A percentile compares a stretch with the other conserved stretches of the same genome.
These are phyloP conservation scores for Psephotus haematonotus DNA, from an alignment of 2,113 vertebrate genomes.

Conservation along the genomic window DNA sequence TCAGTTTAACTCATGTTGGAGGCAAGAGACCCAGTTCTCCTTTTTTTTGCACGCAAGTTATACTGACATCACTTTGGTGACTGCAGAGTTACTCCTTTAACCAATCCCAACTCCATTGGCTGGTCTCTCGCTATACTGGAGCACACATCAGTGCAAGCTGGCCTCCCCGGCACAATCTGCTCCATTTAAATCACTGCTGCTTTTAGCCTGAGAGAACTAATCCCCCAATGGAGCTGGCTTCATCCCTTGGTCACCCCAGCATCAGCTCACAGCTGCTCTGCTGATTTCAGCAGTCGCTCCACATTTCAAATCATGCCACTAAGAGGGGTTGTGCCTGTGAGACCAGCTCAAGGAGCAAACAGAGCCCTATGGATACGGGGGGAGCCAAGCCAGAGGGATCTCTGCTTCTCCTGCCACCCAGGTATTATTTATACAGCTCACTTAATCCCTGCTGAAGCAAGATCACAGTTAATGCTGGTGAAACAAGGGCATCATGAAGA, in stretches of 20 bases:
- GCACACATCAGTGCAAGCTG: rapidly evolving
- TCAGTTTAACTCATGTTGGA: not conserved
- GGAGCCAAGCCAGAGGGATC: rapidly evolving
- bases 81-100: not conserved
- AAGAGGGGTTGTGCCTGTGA: not conserved
- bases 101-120: not conserved
- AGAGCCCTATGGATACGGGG: rapidly evolving
- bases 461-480: slow-evolving; percentile 50
- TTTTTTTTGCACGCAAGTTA: not conserved
- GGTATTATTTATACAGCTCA: not conserved
- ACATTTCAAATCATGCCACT: not conserved
- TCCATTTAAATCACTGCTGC: slow-evolving; percentile 17
- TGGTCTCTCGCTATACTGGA: rapidly evolving
- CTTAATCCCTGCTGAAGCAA: slow-evolving; percentile 42
- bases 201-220: slow-evolving; percentile 18
- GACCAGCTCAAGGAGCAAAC: rapidly evolving
- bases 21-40: not conserved
- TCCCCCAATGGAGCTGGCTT: not conserved
- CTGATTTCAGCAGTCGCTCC: not conserved
- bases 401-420: not conserved
- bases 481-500: slow-evolving; percentile 64
- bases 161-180: not conserved
- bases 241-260: not conserved
- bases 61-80: not conserved
- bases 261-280: not conserved